Evolutionary conservation across 1,140 invertebrate species (phyloP).

Genomic region (Drosophila repleta): DNA sequence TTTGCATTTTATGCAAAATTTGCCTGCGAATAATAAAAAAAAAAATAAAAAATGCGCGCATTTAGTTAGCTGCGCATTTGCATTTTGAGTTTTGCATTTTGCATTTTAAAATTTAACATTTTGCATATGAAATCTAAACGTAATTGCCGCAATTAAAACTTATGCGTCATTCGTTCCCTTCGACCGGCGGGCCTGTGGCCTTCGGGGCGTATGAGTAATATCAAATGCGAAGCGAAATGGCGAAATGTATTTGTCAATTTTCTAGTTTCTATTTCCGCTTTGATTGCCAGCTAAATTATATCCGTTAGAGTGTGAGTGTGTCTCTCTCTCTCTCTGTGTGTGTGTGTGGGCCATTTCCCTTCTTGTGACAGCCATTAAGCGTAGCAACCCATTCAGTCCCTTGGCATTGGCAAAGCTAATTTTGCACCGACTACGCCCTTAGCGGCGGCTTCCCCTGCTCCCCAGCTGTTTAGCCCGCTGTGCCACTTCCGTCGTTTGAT

Average conservation of each 20-base stretch:
- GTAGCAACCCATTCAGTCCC: slow-evolving; percentile 7
- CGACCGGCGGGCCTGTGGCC: slow-evolving; percentile 4
- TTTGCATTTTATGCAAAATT: slow-evolving; percentile 37
- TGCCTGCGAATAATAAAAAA: background rate
- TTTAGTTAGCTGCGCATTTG: slow-evolving; percentile 15
- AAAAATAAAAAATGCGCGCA: background rate
- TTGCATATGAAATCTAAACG: slow-evolving; percentile 39
- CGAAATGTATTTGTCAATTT: slow-evolving; percentile 51
- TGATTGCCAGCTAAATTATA: slow-evolving; percentile 71
- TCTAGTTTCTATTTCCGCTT: slow-evolving; percentile 70
- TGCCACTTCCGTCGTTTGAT: slow-evolving; percentile 76
- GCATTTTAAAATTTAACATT: slow-evolving; percentile 47
- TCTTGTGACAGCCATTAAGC: slow-evolving; percentile 53
- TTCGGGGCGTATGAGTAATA: slow-evolving; percentile 28
- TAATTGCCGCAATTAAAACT: slow-evolving; percentile 57
- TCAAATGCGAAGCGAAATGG: background rate
- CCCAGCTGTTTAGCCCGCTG: slow-evolving; percentile 31
- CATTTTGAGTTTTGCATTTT: slow-evolving; percentile 42
- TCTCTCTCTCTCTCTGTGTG: slow-evolving; percentile 8
- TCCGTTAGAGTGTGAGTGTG: slow-evolving; percentile 33
- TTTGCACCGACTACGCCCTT: slow-evolving; percentile 13
- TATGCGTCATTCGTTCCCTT: slow-evolving; percentile 34
- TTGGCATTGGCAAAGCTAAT: slow-evolving; percentile 63
- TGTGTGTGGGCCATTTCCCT: slow-evolving; percentile 53
- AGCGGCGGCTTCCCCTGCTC: slow-evolving; percentile 5